Evolutionary conservation across 1,140 invertebrate genomes (phyloP), one percentile per base, ranked within the genome.

Genomic region (Drosophila subobscura): DNA sequence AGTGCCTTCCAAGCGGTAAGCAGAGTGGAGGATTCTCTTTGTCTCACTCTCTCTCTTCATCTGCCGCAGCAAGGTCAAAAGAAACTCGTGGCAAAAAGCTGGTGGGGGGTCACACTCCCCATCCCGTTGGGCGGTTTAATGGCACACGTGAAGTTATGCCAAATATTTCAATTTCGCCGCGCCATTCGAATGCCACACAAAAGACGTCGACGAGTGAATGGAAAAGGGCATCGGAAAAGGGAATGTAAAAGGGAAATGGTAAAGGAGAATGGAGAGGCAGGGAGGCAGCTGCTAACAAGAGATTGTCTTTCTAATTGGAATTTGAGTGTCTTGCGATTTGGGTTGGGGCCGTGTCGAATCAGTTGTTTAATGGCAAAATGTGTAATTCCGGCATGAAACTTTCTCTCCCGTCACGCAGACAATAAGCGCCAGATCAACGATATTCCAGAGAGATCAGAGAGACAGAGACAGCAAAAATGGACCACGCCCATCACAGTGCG

Each of bases 401-500:
- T 74, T 74, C 71, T 74, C 71, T 55, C 25, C 8, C 25, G 20
- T 44, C 41, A 27, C 70, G 33, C 59, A 74, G 71, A 5, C 47
- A 74, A 65, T 74, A 54, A 52, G 14, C 70, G 29, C 50, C 50
- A 54, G 29, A 60, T 60, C 12, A 37, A 37, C 33, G 33, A 37
- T 37, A 12, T 3, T 14, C 8, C 41, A 20, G 8, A 51, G n/a
- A 23, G 10, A 16, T 12, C 16, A 29, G 14, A n/a, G 16, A 20
- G 16, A 20, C 16, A 66, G n/a, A 4, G 40, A 45, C 46, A 55
- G 20, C 20, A 59, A 22, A 47, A 40, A 90, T 90, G 89, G 89
- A 90, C 63, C 89, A 90, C 63, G 72, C 78, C 23, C 75, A 83
- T 20, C 89, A 90, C 50, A 61, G 46, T 60, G 61, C 76, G 45